A percentile compares a stretch with the other conserved stretches of the same genome.
phyloP scores from a whole-genome alignment of 2,113 vertebrate species.

The Myrmecophaga tridactyla region DNA sequence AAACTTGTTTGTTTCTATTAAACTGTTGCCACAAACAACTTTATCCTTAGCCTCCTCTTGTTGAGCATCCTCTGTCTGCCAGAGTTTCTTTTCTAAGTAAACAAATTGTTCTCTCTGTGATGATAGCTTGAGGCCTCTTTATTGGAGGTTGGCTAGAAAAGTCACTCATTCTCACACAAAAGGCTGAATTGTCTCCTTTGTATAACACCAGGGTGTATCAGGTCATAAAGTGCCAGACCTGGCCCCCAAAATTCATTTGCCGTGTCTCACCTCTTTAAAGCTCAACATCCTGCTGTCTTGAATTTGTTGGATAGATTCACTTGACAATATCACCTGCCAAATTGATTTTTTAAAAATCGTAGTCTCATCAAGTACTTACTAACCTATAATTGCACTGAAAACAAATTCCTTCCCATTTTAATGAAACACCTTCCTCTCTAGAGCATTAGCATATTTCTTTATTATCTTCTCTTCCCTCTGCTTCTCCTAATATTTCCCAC shows the following conservation, averaged over 20 bases:
- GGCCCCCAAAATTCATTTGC: background rate
- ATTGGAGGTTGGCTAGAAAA: background rate
- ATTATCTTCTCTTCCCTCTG: background rate
- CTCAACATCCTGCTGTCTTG: background rate
- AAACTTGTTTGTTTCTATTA: background rate
- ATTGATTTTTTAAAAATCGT: background rate
- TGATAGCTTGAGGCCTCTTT: background rate
- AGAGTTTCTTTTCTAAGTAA: background rate
- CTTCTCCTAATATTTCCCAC: background rate
- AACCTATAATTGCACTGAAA: background rate
- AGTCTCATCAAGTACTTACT: background rate
- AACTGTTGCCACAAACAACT: background rate
- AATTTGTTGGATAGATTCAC: background rate
- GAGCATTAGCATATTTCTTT: background rate
- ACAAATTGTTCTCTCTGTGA: background rate
- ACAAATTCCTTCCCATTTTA: background rate
- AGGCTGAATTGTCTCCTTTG: background rate
- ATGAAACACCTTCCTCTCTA: background rate
- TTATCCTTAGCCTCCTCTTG: background rate
- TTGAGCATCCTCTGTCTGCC: background rate
- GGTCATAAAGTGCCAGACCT: background rate
- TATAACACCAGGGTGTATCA: background rate
- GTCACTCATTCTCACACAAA: background rate
- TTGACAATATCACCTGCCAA: background rate
- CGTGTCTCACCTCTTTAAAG: background rate